Percentiles rank a stretch among this genome's conserved stretches.
These are phyloP conservation scores for Tigriopus californicus DNA, from an alignment of 2,888 invertebrate species.

Conservation along the genomic window DNA sequence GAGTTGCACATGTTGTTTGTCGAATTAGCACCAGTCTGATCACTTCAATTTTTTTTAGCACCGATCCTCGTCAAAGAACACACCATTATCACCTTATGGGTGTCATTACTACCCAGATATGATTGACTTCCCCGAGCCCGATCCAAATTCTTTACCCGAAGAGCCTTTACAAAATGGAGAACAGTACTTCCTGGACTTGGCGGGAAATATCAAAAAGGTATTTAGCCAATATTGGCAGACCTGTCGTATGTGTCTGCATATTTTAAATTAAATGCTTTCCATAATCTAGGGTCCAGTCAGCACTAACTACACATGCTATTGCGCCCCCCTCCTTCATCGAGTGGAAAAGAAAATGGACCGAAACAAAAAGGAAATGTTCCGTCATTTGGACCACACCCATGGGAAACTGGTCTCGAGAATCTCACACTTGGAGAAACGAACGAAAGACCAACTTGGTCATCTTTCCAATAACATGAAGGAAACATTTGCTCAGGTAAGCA, in stretches of 20 bases:
- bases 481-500: constrained; percentile 37
- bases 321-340: constrained; percentile 72
- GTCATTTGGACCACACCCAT: constrained; percentile 57
- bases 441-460: constrained; percentile 48
- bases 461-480: constrained; percentile 34
- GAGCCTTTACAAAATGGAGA: constrained; percentile 70
- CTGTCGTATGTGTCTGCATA: too few relatives aligned
- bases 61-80: too few relatives aligned
- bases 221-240: neutral
- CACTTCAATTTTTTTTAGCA: too few relatives aligned
- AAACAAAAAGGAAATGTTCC: constrained; percentile 56
- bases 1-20: too few relatives aligned
- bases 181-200: constrained; percentile 81
- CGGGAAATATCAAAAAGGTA: constrained; percentile 75
- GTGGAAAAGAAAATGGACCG: constrained; percentile 58
- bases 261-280: neutral
- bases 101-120: constrained; percentile 66
- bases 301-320: constrained; percentile 76
- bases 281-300: constrained; percentile 56
- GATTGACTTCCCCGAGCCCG: constrained; percentile 65
- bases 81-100: constrained; percentile 64
- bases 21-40: too few relatives aligned
- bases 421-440: constrained; percentile 51
- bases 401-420: constrained; percentile 60
- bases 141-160: constrained; percentile 61